Base-by-base conservation (phyloP, 1,140 invertebrate species). In the Drosophila eugracilis region DNA sequence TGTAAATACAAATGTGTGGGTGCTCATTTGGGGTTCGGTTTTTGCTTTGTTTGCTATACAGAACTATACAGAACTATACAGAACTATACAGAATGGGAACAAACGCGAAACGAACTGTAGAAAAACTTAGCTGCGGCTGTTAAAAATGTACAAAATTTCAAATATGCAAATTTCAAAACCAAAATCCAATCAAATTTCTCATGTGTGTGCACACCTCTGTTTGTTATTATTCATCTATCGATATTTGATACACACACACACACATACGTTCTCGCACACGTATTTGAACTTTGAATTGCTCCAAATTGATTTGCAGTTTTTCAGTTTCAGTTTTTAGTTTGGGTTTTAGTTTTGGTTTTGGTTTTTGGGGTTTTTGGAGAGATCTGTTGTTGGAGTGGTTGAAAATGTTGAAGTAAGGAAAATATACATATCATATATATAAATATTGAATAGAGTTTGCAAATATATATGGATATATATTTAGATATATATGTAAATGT, bases 391-490 rank as follows among this genome's bases (percentile, higher is more conserved):
- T 81, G 57, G 55, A 78, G 49, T 79, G 54, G 53, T 81, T 75
- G 39, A 80, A 74, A 80, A 77, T 86, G 72, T 85, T 77, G 42
- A 81, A 74, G 63, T 55, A 57, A 66, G 65, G 54, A 79, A 86
- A 89, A 66, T 79, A 78, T 89, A 89, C 84, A 89, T 80, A 79
- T 89, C 76, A 89, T 84, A 89, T 89, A 89, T 84, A 89, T 89
- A 84, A 89, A 88, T 89, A 88, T 89, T 79, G 66, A 88, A 89
- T 89, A 89, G 75, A 89, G 75, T 76, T 88, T 78, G 67, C 71
- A 78, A 88, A 83, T 88, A 81, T 86, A 86, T 78, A 83, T 81
- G 57, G 53, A 57, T 81, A 83, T 79, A 89, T 88, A 75, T 89
- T 65, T 65, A 65, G 41, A 48, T 65, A 72, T 65, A 72, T 84